Conservation (phyloP, 2,797 vertebrate species). For the Helicolenus hilgendorfi region DNA sequence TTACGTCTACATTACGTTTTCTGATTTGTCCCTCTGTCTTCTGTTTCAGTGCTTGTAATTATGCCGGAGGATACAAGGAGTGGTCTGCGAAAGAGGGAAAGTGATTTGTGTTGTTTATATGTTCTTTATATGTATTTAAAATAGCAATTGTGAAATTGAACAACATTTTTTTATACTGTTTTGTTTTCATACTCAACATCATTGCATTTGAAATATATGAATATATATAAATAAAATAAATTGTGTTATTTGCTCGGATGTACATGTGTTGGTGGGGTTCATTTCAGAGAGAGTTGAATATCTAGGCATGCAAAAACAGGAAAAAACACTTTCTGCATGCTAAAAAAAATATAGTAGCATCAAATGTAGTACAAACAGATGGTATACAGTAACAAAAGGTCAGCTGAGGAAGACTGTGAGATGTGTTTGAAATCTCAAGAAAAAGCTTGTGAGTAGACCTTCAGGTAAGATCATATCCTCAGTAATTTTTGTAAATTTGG, state of each 20-base stretch:
- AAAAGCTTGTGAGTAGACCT: no score
- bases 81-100: conserved; percentile 85
- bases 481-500: no score
- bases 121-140: background rate
- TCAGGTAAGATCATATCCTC: fast-evolving
- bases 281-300: background rate
- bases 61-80: conserved; percentile 85
- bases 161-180: background rate
- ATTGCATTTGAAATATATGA: conserved; percentile 1
- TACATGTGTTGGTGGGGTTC: background rate
- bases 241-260: background rate
- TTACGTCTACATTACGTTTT: background rate
- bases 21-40: conserved; percentile 19
- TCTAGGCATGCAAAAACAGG: background rate
- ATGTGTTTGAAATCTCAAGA: background rate
- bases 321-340: background rate
- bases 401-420: background rate
- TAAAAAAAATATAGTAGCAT: background rate
- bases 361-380: background rate
- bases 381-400: no score
- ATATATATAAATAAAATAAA: conserved; percentile 24
- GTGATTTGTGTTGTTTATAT: conserved; percentile 38
- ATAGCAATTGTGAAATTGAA: background rate
- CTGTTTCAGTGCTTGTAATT: conserved; percentile 87
- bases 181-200: background rate